These are phyloP conservation scores for Bombus breviceps DNA, from an alignment of 1,140 invertebrate species.

Conservation along the genomic window DNA sequence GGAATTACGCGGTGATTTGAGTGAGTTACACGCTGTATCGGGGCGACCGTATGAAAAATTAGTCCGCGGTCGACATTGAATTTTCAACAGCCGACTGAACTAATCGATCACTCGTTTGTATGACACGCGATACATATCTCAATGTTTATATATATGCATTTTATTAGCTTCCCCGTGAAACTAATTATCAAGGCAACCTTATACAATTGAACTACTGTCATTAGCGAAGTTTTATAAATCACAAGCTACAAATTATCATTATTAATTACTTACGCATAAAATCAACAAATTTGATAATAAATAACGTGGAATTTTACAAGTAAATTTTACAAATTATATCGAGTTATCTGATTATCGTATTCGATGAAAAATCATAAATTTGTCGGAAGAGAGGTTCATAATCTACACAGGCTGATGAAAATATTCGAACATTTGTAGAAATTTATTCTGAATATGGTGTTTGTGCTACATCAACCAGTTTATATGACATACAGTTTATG, in stretches of 20 bases:
- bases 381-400: no score
- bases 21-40: constrained; percentile 8
- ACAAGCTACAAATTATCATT: not conserved
- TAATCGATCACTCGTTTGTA: constrained; percentile 20
- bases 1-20: constrained; percentile 32
- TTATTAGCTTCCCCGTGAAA: not conserved
- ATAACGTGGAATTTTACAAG: not conserved
- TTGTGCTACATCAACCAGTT: no score
- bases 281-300: not conserved
- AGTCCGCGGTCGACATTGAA: constrained; percentile 35
- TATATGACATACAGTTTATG: no score
- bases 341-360: not conserved
- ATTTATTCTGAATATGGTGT: no score
- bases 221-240: not conserved
- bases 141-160: not conserved
- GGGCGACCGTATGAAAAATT: constrained; percentile 27
- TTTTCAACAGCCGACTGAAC: constrained; percentile 7
- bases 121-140: not conserved
- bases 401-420: no score
- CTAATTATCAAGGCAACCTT: not conserved
- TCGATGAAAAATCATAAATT: not conserved
- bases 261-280: not conserved
- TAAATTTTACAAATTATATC: not conserved
- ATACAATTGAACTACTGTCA: not conserved
- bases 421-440: no score